A percentile compares a stretch with the other conserved stretches of the same genome.
Conservation (phyloP, 2,888 invertebrate genomes). For the Lepidocyrtinus sp. region DNA sequence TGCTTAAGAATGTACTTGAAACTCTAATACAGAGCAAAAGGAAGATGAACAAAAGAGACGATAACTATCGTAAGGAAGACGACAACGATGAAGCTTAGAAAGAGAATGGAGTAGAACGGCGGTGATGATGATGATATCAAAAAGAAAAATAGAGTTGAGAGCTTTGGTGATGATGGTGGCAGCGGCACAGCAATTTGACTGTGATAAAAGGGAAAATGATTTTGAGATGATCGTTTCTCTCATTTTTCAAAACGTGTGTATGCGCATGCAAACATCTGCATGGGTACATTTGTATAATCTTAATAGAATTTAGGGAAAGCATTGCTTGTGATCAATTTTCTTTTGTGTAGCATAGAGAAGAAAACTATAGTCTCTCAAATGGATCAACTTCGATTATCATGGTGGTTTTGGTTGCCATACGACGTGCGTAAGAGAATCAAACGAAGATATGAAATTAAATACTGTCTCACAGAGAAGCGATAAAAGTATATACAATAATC, state of each 20-base stretch:
- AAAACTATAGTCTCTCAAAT: neutral
- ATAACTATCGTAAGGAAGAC: no score
- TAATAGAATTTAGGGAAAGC: neutral
- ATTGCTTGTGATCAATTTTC: neutral
- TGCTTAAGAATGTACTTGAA: neutral
- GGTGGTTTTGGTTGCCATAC: neutral
- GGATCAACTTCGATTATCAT: conserved; percentile 11
- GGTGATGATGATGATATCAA: conserved; percentile 26
- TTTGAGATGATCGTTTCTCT: conserved; percentile 58
- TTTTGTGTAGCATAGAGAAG: neutral
- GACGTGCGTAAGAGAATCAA: conserved; percentile 15
- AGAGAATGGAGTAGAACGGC: conserved; percentile 5
- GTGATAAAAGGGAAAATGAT: conserved; percentile 57
- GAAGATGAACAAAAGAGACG: conserved; percentile 41
- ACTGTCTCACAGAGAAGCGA: no score
- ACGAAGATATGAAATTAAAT: no score
- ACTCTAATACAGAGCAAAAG: conserved; percentile 40
- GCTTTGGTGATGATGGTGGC: conserved; percentile 9
- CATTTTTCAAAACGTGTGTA: conserved; percentile 58
- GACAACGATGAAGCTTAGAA: conserved; percentile 30
- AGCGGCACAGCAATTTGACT: conserved; percentile 46
- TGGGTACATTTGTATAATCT: conserved; percentile 1
- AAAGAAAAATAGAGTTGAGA: conserved; percentile 44
- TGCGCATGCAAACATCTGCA: neutral
- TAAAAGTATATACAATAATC: conserved; percentile 45